Percentiles rank a stretch among this genome's conserved stretches.
phyloP scores from a whole-genome alignment of 2,797 vertebrate species.

The Sebastes minor region DNA sequence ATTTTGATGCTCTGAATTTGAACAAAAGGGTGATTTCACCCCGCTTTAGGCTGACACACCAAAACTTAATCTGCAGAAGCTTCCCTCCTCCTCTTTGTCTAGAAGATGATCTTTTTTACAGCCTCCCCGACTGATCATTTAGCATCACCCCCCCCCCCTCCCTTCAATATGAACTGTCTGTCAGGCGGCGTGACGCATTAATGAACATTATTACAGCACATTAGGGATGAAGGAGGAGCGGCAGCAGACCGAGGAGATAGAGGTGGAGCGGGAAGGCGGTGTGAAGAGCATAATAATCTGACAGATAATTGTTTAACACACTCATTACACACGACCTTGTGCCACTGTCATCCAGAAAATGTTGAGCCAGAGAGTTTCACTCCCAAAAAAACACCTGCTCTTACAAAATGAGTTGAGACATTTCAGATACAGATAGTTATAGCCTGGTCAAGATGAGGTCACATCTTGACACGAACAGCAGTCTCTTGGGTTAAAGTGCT shows the following conservation, averaged over 20 bases:
- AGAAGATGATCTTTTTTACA: background rate
- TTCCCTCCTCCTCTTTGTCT: conserved; percentile 5
- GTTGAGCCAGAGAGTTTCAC: background rate
- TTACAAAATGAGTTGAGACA: background rate
- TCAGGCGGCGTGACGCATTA: conserved; percentile 54
- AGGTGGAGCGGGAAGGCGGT: conserved; percentile 50
- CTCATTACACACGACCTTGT: conserved; percentile 71
- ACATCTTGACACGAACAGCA: too few relatives aligned
- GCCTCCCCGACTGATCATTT: conserved; percentile 12
- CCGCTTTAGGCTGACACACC: background rate
- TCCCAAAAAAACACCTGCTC: background rate
- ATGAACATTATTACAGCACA: conserved; percentile 66
- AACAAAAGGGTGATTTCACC: background rate
- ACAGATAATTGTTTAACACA: conserved; percentile 71
- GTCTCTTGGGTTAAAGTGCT: too few relatives aligned
- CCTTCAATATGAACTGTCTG: conserved; percentile 43
- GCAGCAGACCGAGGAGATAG: conserved; percentile 54
- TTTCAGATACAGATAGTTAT: background rate
- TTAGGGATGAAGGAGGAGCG: conserved; percentile 68
- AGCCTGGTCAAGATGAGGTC: background rate
- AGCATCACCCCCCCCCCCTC: background rate
- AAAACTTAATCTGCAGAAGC: conserved; percentile 3
- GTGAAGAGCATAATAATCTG: conserved; percentile 69
- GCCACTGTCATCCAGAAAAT: conserved; percentile 39
- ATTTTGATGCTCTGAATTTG: background rate